Percentiles rank a stretch among this genome's conserved stretches.
phyloP scores from a whole-genome alignment of 2,113 vertebrate genomes.

The Falco punctatus region DNA sequence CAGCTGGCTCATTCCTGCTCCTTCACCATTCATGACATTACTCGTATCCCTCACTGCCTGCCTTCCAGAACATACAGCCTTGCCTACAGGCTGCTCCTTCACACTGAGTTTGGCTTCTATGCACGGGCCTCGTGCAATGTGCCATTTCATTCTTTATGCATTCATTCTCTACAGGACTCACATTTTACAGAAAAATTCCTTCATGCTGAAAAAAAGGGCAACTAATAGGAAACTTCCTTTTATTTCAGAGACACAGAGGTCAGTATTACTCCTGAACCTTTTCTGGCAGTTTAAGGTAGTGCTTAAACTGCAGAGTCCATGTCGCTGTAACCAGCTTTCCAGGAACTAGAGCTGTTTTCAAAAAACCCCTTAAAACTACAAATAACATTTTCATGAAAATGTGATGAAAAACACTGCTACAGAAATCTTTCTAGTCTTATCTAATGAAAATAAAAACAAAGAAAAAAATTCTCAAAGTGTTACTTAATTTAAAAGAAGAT shows the following conservation, averaged over 20 bases:
- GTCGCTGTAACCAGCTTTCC: background rate
- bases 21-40: background rate
- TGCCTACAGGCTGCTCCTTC: background rate
- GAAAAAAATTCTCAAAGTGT: background rate
- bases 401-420: background rate
- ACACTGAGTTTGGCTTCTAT: background rate
- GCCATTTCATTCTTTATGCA: background rate
- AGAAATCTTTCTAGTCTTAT: background rate
- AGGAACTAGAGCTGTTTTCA: background rate
- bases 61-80: background rate
- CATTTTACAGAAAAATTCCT: background rate
- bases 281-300: background rate
- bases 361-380: background rate
- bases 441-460: background rate
- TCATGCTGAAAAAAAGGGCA: background rate
- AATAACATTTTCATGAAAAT: background rate
- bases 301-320: background rate
- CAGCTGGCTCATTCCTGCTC: constrained; percentile 35
- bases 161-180: background rate
- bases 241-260: background rate
- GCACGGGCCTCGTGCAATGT: background rate
- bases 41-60: background rate
- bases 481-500: background rate
- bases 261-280: background rate
- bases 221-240: background rate